A percentile compares a stretch with the other conserved stretches of the same genome.
Evolutionary conservation across 2,797 vertebrate species (phyloP).

Genomic region (Tolypeutes matacus): DNA sequence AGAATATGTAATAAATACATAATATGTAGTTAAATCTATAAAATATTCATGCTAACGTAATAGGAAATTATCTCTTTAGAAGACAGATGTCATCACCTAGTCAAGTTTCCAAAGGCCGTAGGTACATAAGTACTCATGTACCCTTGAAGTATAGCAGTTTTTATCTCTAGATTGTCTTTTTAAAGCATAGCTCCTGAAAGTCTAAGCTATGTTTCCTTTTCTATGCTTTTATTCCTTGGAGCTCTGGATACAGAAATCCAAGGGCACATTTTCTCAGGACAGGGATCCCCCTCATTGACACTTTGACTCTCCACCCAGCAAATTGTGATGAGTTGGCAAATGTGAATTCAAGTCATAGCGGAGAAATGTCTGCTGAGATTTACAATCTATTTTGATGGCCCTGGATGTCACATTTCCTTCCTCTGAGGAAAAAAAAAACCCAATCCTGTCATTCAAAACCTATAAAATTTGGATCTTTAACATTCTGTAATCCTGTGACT

Average conservation of each 20-base stretch:
- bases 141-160: constrained; percentile 19
- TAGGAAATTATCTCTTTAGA: constrained; percentile 49
- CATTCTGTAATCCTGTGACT: constrained; percentile 54
- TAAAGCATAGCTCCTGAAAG: constrained; percentile 8
- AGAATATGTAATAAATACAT: background rate
- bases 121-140: background rate
- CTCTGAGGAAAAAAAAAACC: constrained; percentile 38
- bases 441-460: constrained; percentile 23
- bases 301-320: background rate
- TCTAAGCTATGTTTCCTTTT: background rate
- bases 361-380: constrained; percentile 59
- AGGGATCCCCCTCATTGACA: background rate
- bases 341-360: constrained; percentile 50
- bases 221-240: constrained; percentile 42
- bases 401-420: constrained; percentile 40
- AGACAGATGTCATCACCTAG: background rate
- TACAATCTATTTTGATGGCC: constrained; percentile 27
- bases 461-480: constrained; percentile 60
- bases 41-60: constrained; percentile 23
- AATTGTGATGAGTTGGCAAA: constrained; percentile 13
- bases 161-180: constrained; percentile 6
- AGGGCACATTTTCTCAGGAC: constrained; percentile 27
- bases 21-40: background rate
- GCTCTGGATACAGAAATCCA: constrained; percentile 43
- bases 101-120: constrained; percentile 36